A percentile compares a stretch with the other conserved stretches of the same genome.
Evolutionary conservation across 1,140 invertebrate species (phyloP).

Genomic region (Parapsyche elsis): DNA sequence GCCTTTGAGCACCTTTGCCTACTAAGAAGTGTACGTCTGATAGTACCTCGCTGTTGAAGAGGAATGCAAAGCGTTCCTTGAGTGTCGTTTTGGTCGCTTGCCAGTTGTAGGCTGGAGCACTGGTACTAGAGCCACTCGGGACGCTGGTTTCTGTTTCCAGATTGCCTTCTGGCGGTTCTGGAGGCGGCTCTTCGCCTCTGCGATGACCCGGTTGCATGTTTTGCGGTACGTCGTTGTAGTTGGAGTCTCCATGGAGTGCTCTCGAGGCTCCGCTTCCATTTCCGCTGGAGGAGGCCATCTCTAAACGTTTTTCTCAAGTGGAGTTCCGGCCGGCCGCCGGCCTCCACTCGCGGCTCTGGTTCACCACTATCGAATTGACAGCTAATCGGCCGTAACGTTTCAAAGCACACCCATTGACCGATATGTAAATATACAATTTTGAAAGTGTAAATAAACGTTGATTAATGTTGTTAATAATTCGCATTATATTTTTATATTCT

Average conservation of each 20-base stretch:
- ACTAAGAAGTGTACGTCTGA: conserved; percentile 86
- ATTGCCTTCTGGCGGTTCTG: conserved; percentile 60
- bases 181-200: conserved; percentile 57
- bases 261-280: conserved; percentile 65
- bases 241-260: background rate
- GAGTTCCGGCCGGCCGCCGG: too few relatives aligned
- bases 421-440: too few relatives aligned
- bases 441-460: too few relatives aligned
- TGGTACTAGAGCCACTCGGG: conserved; percentile 50
- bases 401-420: too few relatives aligned
- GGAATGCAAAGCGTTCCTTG: conserved; percentile 80
- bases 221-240: conserved; percentile 58
- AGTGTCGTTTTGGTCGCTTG: conserved; percentile 78
- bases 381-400: too few relatives aligned
- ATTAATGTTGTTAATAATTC: too few relatives aligned
- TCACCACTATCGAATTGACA: too few relatives aligned
- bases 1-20: conserved; percentile 76
- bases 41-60: conserved; percentile 85
- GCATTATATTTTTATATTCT: too few relatives aligned
- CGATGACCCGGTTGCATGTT: conserved; percentile 67
- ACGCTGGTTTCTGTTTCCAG: conserved; percentile 58
- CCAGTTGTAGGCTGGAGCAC: conserved; percentile 70
- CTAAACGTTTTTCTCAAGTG: too few relatives aligned
- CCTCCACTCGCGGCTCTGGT: too few relatives aligned
- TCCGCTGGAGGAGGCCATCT: too few relatives aligned